Evolutionary conservation across 2,113 vertebrate genomes (phyloP).

Genomic region (Sminthopsis crassicaudata): DNA sequence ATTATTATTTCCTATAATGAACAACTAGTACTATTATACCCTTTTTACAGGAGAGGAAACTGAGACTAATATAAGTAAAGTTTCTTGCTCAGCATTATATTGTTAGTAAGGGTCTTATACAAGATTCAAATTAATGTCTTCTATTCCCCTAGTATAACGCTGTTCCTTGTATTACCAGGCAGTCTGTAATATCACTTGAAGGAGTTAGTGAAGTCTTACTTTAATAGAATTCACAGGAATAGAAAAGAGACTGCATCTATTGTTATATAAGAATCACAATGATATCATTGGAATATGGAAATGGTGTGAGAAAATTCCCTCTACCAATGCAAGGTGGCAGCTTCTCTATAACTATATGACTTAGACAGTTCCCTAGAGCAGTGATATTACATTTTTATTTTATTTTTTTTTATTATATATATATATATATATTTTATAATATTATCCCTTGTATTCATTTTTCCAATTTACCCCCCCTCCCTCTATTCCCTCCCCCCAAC

Average conservation of each 20-base stretch:
- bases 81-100: neutral
- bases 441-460: no score
- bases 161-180: neutral
- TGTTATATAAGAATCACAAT: neutral
- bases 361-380: neutral
- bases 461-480: no score
- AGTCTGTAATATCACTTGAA: neutral
- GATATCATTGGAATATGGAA: no score
- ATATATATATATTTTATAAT: no score
- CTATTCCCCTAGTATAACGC: neutral
- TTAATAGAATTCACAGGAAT: neutral
- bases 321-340: no score
- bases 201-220: neutral
- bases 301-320: neutral
- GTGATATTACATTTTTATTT: neutral
- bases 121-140: neutral
- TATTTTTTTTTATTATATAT: no score
- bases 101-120: no score
- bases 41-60: no score
- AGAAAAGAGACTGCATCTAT: neutral
- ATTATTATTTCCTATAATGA: neutral
- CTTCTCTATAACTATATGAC: neutral
- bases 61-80: neutral
- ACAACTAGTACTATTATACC: neutral
- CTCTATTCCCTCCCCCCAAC: no score